Evolutionary conservation across 2,113 vertebrate species (phyloP).

Genomic region (Piprites chloris): DNA sequence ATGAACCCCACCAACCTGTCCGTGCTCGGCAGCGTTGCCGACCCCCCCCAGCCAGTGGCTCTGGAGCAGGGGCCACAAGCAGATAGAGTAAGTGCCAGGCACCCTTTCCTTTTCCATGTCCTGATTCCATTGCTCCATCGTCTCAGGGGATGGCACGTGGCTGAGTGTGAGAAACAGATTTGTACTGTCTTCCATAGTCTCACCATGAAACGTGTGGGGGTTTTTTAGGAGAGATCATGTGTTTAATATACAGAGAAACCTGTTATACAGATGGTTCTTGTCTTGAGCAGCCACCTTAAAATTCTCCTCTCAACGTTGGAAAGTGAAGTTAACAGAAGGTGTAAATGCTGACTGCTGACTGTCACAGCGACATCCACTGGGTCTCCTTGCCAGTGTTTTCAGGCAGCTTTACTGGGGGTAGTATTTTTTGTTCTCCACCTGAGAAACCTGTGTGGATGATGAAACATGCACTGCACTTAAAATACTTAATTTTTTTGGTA

Average conservation of each 20-base stretch:
- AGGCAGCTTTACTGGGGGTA: not conserved
- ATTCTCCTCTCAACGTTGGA: not conserved
- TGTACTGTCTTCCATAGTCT: not conserved
- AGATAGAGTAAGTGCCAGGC: constrained; percentile 64
- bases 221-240: not conserved
- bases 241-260: not conserved
- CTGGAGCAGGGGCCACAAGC: constrained; percentile 85
- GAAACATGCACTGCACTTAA: not conserved
- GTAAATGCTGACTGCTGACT: not conserved
- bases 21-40: constrained; percentile 84
- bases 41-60: constrained; percentile 77
- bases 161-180: not conserved
- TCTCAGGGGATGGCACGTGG: not conserved
- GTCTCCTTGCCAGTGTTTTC: not conserved
- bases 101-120: not conserved
- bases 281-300: not conserved
- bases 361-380: not conserved
- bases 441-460: not conserved
- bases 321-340: not conserved
- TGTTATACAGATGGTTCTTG: not conserved
- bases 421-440: not conserved
- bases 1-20: constrained; percentile 85
- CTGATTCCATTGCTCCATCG: not conserved
- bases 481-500: not conserved
- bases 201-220: not conserved